phyloP scores from a whole-genome alignment of 2,888 invertebrate genomes.

The Melanotus villosus region DNA sequence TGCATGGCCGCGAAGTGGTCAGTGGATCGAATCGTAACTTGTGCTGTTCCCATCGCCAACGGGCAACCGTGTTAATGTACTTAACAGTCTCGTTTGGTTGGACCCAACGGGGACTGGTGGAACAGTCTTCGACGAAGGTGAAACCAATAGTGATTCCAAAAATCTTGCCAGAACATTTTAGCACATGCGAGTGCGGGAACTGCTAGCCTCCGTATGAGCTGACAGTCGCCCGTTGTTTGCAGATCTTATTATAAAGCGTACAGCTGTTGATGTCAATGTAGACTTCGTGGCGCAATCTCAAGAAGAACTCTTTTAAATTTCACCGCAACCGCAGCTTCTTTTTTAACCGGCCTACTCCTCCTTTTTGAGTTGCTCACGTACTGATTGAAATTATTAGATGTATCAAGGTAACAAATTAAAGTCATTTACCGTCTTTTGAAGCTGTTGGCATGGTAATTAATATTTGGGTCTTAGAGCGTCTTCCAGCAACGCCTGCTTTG shows the following conservation, averaged over 20 bases:
- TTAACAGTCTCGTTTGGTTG: constrained; percentile 20
- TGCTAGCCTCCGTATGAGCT: background rate
- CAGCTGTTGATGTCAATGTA: constrained; percentile 15
- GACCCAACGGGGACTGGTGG: background rate
- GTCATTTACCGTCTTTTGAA: constrained; percentile 8
- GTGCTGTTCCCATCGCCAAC: constrained; percentile 24
- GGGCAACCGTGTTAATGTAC: constrained; percentile 28
- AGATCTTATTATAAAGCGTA: constrained; percentile 8
- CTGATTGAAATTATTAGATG: background rate
- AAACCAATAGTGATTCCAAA: background rate
- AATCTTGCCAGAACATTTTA: background rate
- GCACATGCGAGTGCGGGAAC: background rate
- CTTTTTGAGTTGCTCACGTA: background rate
- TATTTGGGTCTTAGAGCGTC: background rate
- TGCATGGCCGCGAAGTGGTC: constrained; percentile 35
- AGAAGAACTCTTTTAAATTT: no score
- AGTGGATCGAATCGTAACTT: constrained; percentile 31
- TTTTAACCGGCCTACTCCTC: background rate
- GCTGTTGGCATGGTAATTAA: constrained; percentile 2
- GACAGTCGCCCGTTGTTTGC: background rate
- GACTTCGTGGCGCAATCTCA: background rate
- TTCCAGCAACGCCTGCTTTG: background rate
- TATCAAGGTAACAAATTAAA: constrained; percentile 13
- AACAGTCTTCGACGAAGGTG: background rate
- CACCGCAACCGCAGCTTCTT: background rate